Evolutionary conservation across 2,113 vertebrate genomes (phyloP).

Genomic region (Nyctereutes procyonoides): DNA sequence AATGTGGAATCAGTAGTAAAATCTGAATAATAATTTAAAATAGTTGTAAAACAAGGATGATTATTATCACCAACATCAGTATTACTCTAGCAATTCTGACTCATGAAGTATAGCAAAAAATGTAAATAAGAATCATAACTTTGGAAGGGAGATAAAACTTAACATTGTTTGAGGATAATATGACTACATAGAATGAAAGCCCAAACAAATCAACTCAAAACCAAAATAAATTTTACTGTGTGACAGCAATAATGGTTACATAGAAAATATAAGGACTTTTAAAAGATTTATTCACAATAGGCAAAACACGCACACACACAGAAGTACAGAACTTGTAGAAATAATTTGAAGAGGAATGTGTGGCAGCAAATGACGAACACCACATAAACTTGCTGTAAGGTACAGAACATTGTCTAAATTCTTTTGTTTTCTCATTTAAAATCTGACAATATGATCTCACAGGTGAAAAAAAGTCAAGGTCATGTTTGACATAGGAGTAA

Average conservation of each 20-base stretch:
- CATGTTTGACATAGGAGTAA: neutral
- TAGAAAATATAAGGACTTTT: neutral
- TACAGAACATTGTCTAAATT: neutral
- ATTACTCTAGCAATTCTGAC: neutral
- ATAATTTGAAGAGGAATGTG: neutral
- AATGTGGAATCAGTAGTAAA: neutral
- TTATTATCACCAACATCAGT: neutral
- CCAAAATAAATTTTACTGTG: neutral
- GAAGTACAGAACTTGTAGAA: neutral
- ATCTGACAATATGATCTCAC: neutral
- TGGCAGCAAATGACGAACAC: neutral
- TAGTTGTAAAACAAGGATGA: neutral
- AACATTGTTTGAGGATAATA: neutral
- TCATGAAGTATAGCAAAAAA: neutral
- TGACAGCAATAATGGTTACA: neutral
- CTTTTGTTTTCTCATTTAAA: neutral
- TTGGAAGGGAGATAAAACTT: neutral
- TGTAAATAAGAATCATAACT: neutral
- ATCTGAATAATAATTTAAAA: neutral
- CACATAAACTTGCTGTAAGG: neutral
- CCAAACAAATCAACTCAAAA: neutral
- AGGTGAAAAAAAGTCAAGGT: neutral
- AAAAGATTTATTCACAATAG: neutral
- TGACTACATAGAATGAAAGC: neutral
- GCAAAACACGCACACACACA: neutral